phyloP scores from a whole-genome alignment of 2,797 vertebrate species.

The Leptoclinus maculatus region DNA sequence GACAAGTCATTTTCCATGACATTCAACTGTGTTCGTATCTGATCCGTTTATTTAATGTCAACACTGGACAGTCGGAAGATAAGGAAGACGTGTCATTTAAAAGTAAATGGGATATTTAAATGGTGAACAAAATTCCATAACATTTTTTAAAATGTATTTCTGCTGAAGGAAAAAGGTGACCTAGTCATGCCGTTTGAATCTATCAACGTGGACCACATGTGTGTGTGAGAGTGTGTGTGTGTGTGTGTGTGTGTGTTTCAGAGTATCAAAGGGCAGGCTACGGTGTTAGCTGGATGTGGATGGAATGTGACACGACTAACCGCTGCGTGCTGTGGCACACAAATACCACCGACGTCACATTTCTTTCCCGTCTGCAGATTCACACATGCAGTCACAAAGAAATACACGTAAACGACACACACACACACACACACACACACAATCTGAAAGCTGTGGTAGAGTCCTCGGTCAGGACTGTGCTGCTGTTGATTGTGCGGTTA shows the following conservation, averaged over 20 bases:
- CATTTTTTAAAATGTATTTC: neutral
- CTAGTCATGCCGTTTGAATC: neutral
- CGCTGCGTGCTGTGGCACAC: slow-evolving; percentile 50
- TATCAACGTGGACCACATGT: neutral
- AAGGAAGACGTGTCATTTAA: neutral
- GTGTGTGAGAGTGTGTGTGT: slow-evolving; percentile 23
- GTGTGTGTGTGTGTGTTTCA: slow-evolving; percentile 22
- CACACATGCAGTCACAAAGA: neutral
- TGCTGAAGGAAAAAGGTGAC: neutral
- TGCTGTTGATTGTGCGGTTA: slow-evolving; percentile 76
- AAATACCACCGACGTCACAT: slow-evolving; percentile 59
- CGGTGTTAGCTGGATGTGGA: slow-evolving; percentile 51
- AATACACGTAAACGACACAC: neutral
- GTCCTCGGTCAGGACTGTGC: slow-evolving; percentile 51
- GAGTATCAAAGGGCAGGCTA: slow-evolving; percentile 46
- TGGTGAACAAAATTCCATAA: neutral
- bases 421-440: slow-evolving; percentile 12
- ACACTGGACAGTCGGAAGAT: neutral
- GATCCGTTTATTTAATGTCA: neutral
- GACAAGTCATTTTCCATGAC: neutral
- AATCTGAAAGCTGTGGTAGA: slow-evolving; percentile 46
- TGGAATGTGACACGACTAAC: slow-evolving; percentile 70
- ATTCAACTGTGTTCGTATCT: neutral
- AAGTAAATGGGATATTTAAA: neutral
- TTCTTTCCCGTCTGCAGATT: slow-evolving; percentile 44